These are phyloP conservation scores for Aspidoscelis tigris DNA, from an alignment of 2,113 vertebrate species.

Conservation along the genomic window DNA sequence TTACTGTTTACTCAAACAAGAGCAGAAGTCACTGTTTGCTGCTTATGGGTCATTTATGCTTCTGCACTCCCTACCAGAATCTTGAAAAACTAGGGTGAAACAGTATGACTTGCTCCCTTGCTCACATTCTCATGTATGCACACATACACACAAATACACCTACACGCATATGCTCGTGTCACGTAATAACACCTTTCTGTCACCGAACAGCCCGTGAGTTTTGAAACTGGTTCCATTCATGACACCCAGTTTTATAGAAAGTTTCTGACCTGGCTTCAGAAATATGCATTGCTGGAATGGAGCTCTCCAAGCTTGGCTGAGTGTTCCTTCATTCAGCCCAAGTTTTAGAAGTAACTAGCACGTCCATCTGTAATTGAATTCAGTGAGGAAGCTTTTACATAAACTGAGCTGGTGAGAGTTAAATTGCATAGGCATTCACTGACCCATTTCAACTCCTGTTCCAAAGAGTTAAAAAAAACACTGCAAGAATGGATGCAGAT, in stretches of 20 bases:
- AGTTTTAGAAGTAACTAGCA: not conserved
- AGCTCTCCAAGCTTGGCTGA: not conserved
- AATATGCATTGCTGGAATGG: not conserved
- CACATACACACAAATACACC: too few relatives aligned
- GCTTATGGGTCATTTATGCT: not conserved
- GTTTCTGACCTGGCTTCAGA: not conserved
- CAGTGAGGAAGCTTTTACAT: not conserved
- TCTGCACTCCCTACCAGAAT: not conserved
- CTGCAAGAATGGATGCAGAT: not conserved
- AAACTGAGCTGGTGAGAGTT: not conserved
- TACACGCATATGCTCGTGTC: too few relatives aligned
- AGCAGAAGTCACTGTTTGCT: not conserved
- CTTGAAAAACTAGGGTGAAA: not conserved
- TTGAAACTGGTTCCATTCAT: not conserved
- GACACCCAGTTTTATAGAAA: not conserved
- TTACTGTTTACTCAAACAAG: constrained; percentile 13
- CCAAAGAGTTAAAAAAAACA: not conserved
- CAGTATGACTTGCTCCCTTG: not conserved
- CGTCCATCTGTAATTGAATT: not conserved
- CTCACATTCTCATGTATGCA: too few relatives aligned
- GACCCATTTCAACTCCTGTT: not conserved
- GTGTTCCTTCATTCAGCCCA: not conserved
- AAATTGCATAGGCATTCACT: not conserved
- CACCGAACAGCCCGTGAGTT: not conserved
- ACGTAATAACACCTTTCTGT: not conserved